A percentile compares a stretch with the other conserved stretches of the same genome.
phyloP scores from a whole-genome alignment of 2,113 vertebrate species.

The Eublepharis macularius region DNA sequence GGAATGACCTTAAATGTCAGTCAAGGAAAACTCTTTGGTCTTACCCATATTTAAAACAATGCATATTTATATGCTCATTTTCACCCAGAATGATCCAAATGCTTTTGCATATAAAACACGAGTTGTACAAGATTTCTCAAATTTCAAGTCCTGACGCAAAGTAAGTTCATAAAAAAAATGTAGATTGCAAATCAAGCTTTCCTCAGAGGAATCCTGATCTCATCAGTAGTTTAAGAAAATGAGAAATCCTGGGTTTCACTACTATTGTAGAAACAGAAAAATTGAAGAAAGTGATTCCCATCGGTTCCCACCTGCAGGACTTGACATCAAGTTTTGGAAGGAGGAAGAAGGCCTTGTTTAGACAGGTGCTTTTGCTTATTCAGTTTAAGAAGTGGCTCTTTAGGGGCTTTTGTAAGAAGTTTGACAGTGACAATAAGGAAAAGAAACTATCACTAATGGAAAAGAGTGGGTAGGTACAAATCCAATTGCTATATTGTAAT shows the following conservation, averaged over 20 bases:
- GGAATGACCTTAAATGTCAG: background rate
- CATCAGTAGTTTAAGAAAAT: background rate
- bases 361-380: no score
- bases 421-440: no score
- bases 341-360: no score
- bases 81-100: background rate
- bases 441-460: no score
- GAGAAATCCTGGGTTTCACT: background rate
- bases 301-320: no score
- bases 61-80: background rate
- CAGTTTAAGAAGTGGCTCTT: no score
- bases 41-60: background rate
- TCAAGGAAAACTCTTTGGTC: slow-evolving; percentile 2
- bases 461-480: no score
- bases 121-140: background rate
- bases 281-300: no score
- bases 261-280: background rate
- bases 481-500: no score
- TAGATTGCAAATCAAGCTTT: background rate
- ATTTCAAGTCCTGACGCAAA: background rate
- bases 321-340: no score
- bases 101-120: slow-evolving; percentile 2
- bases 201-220: background rate
- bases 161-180: background rate
- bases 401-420: no score